Evolutionary conservation across 2,113 vertebrate genomes (phyloP).

Genomic region (Colossoma macropomum): DNA sequence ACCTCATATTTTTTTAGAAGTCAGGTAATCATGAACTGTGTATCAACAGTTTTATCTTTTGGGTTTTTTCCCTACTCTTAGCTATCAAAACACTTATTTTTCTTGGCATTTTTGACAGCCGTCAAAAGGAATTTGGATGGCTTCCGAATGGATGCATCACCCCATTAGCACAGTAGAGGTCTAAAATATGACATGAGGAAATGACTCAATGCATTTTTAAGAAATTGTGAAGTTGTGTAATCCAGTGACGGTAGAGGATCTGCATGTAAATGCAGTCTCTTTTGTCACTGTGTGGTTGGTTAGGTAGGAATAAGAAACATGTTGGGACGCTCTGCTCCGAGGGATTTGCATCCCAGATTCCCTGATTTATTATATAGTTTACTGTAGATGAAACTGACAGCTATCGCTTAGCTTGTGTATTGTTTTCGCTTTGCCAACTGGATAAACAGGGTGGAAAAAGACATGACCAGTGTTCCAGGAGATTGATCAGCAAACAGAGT

Average conservation of each 20-base stretch:
- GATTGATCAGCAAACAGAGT: not conserved
- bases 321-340: not conserved
- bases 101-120: not conserved
- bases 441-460: slow-evolving; percentile 70
- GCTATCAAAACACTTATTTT: not conserved
- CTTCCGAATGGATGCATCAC: not conserved
- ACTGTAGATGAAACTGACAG: slow-evolving; percentile 63
- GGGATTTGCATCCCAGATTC: slow-evolving; percentile 47
- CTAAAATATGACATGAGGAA: slow-evolving; percentile 7
- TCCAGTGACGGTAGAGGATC: slow-evolving; percentile 10
- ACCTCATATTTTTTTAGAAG: slow-evolving; percentile 64
- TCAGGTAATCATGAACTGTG: slow-evolving; percentile 47
- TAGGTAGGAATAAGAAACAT: slow-evolving; percentile 22
- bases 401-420: slow-evolving; percentile 60
- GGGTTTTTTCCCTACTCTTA: not conserved
- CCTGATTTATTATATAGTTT: slow-evolving; percentile 54
- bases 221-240: slow-evolving; percentile 8
- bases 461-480: not conserved
- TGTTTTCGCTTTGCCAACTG: slow-evolving; percentile 64
- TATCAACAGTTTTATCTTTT: slow-evolving; percentile 40
- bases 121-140: not conserved
- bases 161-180: not conserved
- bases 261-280: not conserved
- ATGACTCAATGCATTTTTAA: not conserved
- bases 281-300: not conserved